Percentiles rank a stretch among this genome's conserved stretches.
These are phyloP conservation scores for Lasiommata megera DNA, from an alignment of 2,888 invertebrate genomes.

Conservation along the genomic window DNA sequence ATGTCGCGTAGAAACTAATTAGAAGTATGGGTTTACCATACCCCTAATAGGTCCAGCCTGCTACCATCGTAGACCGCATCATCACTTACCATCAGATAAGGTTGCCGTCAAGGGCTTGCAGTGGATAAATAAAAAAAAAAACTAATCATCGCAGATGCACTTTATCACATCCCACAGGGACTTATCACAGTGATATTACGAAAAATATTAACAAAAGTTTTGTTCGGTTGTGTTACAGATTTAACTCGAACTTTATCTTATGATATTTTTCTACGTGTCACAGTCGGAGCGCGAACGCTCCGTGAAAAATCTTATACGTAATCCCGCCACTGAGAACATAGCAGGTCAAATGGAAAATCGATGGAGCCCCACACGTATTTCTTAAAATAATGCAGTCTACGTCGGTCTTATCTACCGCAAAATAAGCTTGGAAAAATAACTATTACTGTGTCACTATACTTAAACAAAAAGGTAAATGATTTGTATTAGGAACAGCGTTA, in stretches of 20 bases:
- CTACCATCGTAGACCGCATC: too few relatives aligned
- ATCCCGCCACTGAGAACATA: constrained; percentile 39
- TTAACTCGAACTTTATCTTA: not conserved
- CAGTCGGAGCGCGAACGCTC: not conserved
- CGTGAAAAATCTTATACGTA: constrained; percentile 9
- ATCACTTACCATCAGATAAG: too few relatives aligned
- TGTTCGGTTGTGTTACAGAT: not conserved
- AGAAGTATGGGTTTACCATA: too few relatives aligned
- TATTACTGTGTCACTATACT: too few relatives aligned
- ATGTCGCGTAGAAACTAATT: too few relatives aligned
- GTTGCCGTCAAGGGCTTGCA: too few relatives aligned
- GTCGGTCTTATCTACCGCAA: not conserved
- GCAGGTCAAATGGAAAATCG: constrained; percentile 55
- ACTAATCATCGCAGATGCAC: too few relatives aligned
- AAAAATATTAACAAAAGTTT: not conserved
- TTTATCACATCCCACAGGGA: too few relatives aligned
- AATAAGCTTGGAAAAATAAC: not conserved
- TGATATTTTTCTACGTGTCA: not conserved
- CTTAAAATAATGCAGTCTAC: constrained; percentile 28
- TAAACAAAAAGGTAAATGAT: too few relatives aligned
- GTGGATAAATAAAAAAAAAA: too few relatives aligned
- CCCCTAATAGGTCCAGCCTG: too few relatives aligned
- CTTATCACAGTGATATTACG: not conserved
- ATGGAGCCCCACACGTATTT: constrained; percentile 50
- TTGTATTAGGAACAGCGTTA: too few relatives aligned